Evolutionary conservation across 2,888 invertebrate genomes (phyloP).

Genomic region (Beris morrisii): DNA sequence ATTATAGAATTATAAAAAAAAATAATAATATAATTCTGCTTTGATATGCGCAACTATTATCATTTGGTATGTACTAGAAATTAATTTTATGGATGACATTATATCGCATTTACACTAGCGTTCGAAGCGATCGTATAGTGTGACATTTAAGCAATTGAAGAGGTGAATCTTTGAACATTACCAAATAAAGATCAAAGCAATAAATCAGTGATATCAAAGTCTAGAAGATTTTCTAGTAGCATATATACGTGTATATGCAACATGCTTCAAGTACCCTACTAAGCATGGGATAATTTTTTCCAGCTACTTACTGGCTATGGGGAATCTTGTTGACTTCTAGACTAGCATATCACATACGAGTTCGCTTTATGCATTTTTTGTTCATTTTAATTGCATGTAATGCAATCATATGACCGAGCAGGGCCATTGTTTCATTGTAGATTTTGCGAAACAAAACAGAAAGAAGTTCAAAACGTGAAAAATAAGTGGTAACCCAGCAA

Average conservation of each 20-base stretch:
- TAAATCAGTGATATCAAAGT: constrained; percentile 29
- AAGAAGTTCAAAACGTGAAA: constrained; percentile 13
- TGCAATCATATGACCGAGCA: constrained; percentile 2
- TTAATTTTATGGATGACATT: not conserved
- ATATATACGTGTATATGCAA: constrained; percentile 5
- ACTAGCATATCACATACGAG: not conserved
- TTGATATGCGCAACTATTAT: not conserved
- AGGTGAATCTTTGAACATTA: constrained; percentile 8
- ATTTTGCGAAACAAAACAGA: constrained; percentile 19
- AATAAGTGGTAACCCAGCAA: constrained; percentile 13
- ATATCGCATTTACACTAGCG: not conserved
- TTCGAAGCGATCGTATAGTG: no score
- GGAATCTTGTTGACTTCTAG: no score
- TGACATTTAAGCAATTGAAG: no score
- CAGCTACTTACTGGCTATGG: no score
- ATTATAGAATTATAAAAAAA: not conserved
- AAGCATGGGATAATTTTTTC: constrained; percentile 1
- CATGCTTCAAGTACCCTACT: not conserved
- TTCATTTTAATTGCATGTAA: not conserved
- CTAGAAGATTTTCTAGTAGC: constrained; percentile 11
- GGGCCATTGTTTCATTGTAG: constrained; percentile 1
- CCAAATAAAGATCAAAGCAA: constrained; percentile 33
- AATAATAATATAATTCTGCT: no score
- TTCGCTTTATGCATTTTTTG: not conserved
- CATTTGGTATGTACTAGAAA: not conserved